Conservation (phyloP, 2,797 vertebrate genomes). For the Notoglanidium macrostoma region DNA sequence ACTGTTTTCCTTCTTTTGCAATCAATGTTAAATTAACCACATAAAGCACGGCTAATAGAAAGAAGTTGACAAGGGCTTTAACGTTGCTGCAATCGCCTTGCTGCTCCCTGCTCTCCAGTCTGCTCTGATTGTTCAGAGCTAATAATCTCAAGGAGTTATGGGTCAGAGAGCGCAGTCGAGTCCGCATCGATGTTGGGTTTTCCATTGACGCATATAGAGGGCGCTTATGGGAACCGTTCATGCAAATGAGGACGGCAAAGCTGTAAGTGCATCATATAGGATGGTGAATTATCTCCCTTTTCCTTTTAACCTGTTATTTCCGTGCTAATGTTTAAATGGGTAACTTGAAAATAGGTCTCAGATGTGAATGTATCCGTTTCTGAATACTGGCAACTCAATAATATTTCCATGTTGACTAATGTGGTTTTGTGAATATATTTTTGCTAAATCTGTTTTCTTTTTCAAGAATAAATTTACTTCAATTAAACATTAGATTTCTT, state of each 20-base stretch:
- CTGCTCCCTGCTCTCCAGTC: constrained; percentile 10
- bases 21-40: constrained; percentile 7
- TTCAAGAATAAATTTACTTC: background rate
- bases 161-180: background rate
- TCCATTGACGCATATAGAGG: constrained; percentile 18
- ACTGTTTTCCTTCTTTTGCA: background rate
- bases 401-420: background rate
- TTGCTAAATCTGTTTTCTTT: background rate
- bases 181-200: background rate
- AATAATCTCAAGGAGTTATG: constrained; percentile 12
- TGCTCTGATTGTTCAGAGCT: background rate
- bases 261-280: background rate
- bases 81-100: background rate
- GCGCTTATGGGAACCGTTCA: constrained; percentile 18
- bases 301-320: background rate
- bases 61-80: constrained; percentile 9
- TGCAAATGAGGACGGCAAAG: background rate
- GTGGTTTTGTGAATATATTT: background rate
- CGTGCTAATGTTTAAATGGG: background rate
- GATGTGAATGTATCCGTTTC: background rate
- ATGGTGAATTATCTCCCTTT: background rate
- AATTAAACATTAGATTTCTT: background rate
- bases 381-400: background rate
- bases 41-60: constrained; percentile 5
- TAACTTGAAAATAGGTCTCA: background rate